These are phyloP conservation scores for Champsocephalus gunnari DNA, from an alignment of 2,797 vertebrate species.

Conservation along the genomic window DNA sequence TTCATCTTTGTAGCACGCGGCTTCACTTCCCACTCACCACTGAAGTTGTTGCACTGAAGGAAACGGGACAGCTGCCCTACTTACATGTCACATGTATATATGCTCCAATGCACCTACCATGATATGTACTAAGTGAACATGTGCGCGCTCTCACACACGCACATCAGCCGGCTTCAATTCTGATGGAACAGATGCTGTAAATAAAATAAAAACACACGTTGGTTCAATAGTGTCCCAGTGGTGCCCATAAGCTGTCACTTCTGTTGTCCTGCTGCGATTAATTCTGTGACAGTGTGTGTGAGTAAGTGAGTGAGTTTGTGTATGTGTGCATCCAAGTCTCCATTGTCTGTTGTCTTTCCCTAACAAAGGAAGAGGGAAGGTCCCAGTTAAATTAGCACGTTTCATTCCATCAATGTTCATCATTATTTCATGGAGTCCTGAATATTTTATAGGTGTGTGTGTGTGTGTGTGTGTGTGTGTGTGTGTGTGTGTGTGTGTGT, in stretches of 20 bases:
- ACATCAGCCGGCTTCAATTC: background rate
- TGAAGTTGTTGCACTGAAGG: slow-evolving; percentile 47
- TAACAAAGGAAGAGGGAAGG: slow-evolving; percentile 64
- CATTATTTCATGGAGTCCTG: slow-evolving; percentile 83
- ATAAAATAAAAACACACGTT: slow-evolving; percentile 42
- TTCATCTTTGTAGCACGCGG: slow-evolving; percentile 67
- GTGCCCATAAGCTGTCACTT: slow-evolving; percentile 54
- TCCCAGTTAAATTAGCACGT: slow-evolving; percentile 84
- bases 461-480: slow-evolving; percentile 30
- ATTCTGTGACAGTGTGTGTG: slow-evolving; percentile 34
- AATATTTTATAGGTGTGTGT: slow-evolving; percentile 81
- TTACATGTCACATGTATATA: slow-evolving; percentile 43
- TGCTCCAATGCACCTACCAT: slow-evolving; percentile 19
- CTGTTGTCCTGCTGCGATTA: slow-evolving; percentile 43
- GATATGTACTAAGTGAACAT: slow-evolving; percentile 42
- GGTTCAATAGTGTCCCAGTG: slow-evolving; percentile 53
- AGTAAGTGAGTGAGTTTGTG: background rate
- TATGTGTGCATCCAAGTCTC: background rate
- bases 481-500: slow-evolving; percentile 49
- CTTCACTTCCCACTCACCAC: slow-evolving; percentile 62
- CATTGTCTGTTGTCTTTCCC: slow-evolving; percentile 52
- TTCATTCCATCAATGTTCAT: slow-evolving; percentile 88
- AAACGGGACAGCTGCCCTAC: slow-evolving; percentile 71
- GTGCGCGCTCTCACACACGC: background rate
- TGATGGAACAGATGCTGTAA: slow-evolving; percentile 19